Evolutionary conservation across 1,140 invertebrate genomes (phyloP).

Genomic region (Plodia interpunctella): DNA sequence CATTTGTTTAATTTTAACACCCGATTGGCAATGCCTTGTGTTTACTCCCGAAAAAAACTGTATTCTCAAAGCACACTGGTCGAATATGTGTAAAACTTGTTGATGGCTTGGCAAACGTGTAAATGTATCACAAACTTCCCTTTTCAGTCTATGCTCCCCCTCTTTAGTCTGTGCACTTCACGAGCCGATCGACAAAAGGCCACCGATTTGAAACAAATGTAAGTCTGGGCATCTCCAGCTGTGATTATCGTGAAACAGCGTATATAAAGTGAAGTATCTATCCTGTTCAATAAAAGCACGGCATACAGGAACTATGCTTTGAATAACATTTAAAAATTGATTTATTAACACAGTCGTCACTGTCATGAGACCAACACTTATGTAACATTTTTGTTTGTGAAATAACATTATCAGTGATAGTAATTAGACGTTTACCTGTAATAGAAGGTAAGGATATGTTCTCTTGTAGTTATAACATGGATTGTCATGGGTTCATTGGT

Average conservation of each 20-base stretch:
- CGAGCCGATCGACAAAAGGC: slow-evolving; percentile 29
- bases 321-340: slow-evolving; percentile 47
- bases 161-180: no score
- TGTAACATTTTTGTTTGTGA: slow-evolving; percentile 66
- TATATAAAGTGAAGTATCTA: slow-evolving; percentile 63
- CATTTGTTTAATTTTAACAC: no score
- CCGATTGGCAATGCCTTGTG: no score
- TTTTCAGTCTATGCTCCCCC: no score
- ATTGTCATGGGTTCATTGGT: neutral
- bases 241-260: slow-evolving; percentile 41
- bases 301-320: slow-evolving; percentile 42
- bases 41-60: no score
- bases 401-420: slow-evolving; percentile 44
- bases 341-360: slow-evolving; percentile 35
- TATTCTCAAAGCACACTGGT: no score
- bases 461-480: neutral
- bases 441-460: slow-evolving; percentile 49
- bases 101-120: no score
- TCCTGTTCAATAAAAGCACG: slow-evolving; percentile 39
- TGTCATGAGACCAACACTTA: slow-evolving; percentile 68
- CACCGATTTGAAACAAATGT: slow-evolving; percentile 55
- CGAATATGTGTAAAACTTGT: no score
- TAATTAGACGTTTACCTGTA: slow-evolving; percentile 55
- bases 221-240: slow-evolving; percentile 52
- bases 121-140: no score